These are phyloP conservation scores for Rhodinocichla rosea DNA, from an alignment of 2,113 vertebrate species.

Conservation along the genomic window DNA sequence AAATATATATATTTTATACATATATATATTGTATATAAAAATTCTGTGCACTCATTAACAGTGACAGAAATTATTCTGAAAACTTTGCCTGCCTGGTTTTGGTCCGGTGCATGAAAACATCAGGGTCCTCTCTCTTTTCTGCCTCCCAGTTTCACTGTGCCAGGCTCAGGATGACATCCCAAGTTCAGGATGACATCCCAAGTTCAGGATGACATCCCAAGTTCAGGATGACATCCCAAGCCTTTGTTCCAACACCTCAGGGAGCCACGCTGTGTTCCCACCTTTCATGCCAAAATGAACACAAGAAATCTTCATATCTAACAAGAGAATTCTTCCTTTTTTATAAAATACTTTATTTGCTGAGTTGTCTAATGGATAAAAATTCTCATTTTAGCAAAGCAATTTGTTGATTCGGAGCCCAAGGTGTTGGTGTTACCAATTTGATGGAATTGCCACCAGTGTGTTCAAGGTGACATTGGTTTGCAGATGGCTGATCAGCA, in stretches of 20 bases:
- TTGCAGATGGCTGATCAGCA: background rate
- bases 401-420: background rate
- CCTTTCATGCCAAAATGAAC: background rate
- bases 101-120: background rate
- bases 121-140: fast-evolving
- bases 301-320: background rate
- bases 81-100: background rate
- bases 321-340: background rate
- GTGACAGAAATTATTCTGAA: background rate
- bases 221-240: too few species aligned
- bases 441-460: background rate
- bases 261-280: background rate
- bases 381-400: background rate
- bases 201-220: background rate
- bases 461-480: background rate
- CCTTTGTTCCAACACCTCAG: background rate
- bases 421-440: background rate
- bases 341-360: background rate
- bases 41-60: fast-evolving
- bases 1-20: too few species aligned
- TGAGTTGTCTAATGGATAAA: background rate
- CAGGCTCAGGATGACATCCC: background rate
- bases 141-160: fast-evolving
- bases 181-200: too few species aligned
- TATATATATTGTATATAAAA: too few species aligned